Evolutionary conservation across 2,113 vertebrate genomes (phyloP).

Genomic region (Sminthopsis crassicaudata): DNA sequence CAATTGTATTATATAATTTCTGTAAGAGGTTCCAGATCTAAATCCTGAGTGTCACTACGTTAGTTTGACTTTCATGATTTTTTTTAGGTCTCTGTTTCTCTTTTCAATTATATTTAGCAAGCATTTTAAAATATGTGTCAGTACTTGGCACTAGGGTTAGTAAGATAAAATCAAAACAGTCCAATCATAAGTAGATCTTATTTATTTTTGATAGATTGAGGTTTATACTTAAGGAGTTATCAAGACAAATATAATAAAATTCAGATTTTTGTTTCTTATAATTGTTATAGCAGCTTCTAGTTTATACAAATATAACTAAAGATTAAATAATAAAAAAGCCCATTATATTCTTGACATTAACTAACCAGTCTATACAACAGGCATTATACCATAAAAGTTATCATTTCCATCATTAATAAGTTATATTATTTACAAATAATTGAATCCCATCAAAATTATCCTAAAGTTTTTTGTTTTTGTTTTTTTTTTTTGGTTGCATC

Average conservation of each 20-base stretch:
- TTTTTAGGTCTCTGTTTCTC: neutral
- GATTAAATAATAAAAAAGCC: neutral
- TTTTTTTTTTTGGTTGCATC: neutral
- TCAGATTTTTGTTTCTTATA: neutral
- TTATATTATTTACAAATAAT: neutral
- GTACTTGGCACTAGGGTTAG: neutral
- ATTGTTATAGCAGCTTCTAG: neutral
- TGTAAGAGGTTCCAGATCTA: neutral
- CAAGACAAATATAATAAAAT: neutral
- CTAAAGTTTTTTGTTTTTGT: neutral
- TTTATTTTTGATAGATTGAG: neutral
- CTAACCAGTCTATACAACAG: neutral
- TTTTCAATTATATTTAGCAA: neutral
- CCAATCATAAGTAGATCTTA: neutral
- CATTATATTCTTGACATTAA: neutral
- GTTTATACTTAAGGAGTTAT: neutral
- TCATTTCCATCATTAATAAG: neutral
- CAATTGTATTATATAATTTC: neutral
- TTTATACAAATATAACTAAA: neutral
- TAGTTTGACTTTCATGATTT: neutral
- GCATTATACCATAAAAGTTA: neutral
- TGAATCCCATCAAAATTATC: neutral
- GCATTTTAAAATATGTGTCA: neutral
- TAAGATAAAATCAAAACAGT: neutral
- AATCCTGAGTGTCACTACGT: neutral